A percentile compares a stretch with the other conserved stretches of the same genome.
These are phyloP conservation scores for Tragelaphus strepsiceros DNA, from an alignment of 2,113 vertebrate species.

Conservation along the genomic window DNA sequence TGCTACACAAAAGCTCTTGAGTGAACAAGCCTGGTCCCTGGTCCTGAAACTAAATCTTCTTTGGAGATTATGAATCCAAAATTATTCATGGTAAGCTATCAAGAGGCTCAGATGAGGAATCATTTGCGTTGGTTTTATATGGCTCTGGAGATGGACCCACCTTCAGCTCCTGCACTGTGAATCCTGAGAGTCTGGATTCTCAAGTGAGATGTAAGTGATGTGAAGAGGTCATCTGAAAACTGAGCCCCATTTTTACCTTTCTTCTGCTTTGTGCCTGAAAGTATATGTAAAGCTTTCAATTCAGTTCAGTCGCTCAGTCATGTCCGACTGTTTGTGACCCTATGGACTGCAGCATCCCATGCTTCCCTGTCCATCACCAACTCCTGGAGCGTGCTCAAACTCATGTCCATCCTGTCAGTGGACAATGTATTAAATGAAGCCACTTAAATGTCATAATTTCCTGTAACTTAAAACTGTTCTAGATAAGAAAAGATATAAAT, in stretches of 20 bases:
- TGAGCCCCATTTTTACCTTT: not conserved
- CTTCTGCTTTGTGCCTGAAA: not conserved
- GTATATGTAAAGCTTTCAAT: not conserved
- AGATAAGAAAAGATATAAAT: not conserved
- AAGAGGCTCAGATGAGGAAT: not conserved
- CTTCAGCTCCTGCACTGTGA: not conserved
- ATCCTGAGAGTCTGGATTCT: not conserved
- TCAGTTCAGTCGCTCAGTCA: not conserved
- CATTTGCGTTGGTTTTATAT: not conserved
- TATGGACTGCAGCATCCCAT: not conserved
- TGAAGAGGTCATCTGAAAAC: too few species aligned
- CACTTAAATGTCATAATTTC: not conserved
- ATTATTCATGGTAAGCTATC: not conserved
- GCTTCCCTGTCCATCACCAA: not conserved
- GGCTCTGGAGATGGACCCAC: not conserved
- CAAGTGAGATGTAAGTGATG: not conserved
- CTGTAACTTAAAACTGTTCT: not conserved
- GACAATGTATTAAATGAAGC: not conserved
- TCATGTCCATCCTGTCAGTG: not conserved
- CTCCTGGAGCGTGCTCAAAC: not conserved
- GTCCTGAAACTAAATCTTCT: not conserved
- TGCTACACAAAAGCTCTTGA: not conserved
- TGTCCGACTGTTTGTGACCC: accelerated
- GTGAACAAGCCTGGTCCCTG: not conserved
- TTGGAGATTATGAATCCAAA: not conserved